phyloP scores from a whole-genome alignment of 2,888 invertebrate species.

The Cephus sareptanus region DNA sequence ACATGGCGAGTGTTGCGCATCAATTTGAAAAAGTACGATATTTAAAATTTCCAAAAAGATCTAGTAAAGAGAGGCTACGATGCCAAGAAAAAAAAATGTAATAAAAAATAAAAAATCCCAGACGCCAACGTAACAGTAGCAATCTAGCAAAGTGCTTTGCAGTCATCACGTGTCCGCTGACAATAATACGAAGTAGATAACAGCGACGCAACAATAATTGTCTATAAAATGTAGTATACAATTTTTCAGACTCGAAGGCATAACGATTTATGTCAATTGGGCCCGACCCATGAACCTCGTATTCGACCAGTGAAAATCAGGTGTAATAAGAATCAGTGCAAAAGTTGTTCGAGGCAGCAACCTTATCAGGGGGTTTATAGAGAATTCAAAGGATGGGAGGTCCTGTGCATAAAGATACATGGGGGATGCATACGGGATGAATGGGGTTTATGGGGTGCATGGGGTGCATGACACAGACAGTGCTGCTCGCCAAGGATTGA shows the following conservation, averaged over 20 bases:
- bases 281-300: neutral
- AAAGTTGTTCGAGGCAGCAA: too few species aligned
- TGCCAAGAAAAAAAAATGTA: neutral
- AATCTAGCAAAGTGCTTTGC: neutral
- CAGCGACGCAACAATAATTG: neutral
- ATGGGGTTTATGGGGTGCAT: neutral
- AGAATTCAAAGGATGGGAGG: too few species aligned
- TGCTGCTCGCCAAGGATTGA: constrained; percentile 40
- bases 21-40: neutral
- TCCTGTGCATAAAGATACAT: neutral
- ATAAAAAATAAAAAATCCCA: neutral
- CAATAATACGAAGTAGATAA: neutral
- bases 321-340: too few species aligned
- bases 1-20: neutral
- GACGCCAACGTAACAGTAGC: neutral
- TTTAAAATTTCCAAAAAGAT: neutral
- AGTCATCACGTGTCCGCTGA: neutral
- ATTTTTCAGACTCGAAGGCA: neutral
- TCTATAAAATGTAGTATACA: neutral
- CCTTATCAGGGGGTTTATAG: too few species aligned
- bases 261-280: neutral
- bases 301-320: neutral
- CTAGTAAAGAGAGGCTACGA: neutral
- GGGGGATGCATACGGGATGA: neutral
- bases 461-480: constrained; percentile 25